phyloP scores from a whole-genome alignment of 2,113 vertebrate species.

The Oophaga pumilio region DNA sequence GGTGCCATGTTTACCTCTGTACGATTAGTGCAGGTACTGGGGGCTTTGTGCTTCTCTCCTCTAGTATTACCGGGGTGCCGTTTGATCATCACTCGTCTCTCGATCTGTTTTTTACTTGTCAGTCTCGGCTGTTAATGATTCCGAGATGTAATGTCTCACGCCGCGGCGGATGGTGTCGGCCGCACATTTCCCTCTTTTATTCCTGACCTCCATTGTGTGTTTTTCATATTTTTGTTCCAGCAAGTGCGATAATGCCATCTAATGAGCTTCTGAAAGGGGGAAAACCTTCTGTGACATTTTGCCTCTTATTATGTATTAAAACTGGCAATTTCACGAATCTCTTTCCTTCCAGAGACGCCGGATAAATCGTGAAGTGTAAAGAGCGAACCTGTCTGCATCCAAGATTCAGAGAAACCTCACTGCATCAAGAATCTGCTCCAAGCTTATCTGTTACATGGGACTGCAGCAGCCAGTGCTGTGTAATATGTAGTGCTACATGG shows the following conservation, averaged over 20 bases:
- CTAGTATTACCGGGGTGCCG: no score
- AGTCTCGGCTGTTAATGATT: not conserved
- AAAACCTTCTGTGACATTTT: conserved; percentile 56
- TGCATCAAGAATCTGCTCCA: not conserved
- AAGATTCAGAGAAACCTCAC: not conserved
- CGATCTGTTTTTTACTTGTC: not conserved
- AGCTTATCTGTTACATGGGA: conserved; percentile 16
- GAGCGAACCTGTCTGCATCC: not conserved
- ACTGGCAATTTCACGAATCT: conserved; percentile 41
- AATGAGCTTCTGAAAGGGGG: conserved; percentile 47
- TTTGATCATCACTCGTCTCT: no score
- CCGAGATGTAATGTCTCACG: not conserved
- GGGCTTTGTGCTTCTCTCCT: no score
- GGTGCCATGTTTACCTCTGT: no score
- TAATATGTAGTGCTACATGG: no score
- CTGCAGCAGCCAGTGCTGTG: no score
- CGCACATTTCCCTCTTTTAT: not conserved
- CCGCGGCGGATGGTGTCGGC: not conserved
- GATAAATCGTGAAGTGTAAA: conserved; percentile 25
- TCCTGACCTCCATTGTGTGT: not conserved
- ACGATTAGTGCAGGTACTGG: no score
- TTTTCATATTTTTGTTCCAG: conserved; percentile 29
- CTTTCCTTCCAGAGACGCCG: conserved; percentile 53
- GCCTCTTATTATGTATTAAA: conserved; percentile 56
- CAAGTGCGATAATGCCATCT: conserved; percentile 44